Evolutionary conservation across 2,888 invertebrate species (phyloP).

Genomic region (Vesta saturnalis): DNA sequence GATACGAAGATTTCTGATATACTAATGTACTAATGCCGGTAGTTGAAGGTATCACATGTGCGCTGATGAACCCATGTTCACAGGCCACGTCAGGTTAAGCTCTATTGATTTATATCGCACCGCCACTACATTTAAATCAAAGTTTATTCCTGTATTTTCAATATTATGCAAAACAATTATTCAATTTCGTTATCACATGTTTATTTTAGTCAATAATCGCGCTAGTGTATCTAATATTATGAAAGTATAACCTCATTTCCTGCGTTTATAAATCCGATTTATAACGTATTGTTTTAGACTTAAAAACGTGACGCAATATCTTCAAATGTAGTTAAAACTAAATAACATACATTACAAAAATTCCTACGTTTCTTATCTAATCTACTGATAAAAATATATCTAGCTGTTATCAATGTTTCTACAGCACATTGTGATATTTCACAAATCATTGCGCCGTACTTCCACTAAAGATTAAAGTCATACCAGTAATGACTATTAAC

Average conservation of each 20-base stretch:
- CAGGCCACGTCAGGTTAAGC: slow-evolving; percentile 33
- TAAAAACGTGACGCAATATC: slow-evolving; percentile 22
- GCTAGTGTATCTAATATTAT: background rate
- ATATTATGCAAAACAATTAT: slow-evolving; percentile 8
- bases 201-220: slow-evolving; percentile 7
- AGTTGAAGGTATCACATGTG: slow-evolving; percentile 32
- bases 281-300: slow-evolving; percentile 19
- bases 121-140: slow-evolving; percentile 20
- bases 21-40: slow-evolving; percentile 16
- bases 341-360: slow-evolving; percentile 4
- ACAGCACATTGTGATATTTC: slow-evolving; percentile 11
- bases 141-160: slow-evolving; percentile 7
- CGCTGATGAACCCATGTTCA: slow-evolving; percentile 33
- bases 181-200: slow-evolving; percentile 10
- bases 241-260: slow-evolving; percentile 22
- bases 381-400: slow-evolving; percentile 19
- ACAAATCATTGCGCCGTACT: slow-evolving; percentile 22
- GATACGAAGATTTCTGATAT: background rate
- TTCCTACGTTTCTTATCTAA: slow-evolving; percentile 16
- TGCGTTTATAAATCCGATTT: slow-evolving; percentile 20
- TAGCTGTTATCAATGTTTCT: slow-evolving; percentile 17
- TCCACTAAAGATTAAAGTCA: too few relatives aligned
- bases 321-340: background rate
- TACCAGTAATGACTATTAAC: too few relatives aligned
- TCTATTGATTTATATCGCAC: slow-evolving; percentile 31